Percentiles rank a stretch among this genome's conserved stretches.
phyloP scores from a whole-genome alignment of 1,140 invertebrate genomes.

The Hirudo medicinalis region DNA sequence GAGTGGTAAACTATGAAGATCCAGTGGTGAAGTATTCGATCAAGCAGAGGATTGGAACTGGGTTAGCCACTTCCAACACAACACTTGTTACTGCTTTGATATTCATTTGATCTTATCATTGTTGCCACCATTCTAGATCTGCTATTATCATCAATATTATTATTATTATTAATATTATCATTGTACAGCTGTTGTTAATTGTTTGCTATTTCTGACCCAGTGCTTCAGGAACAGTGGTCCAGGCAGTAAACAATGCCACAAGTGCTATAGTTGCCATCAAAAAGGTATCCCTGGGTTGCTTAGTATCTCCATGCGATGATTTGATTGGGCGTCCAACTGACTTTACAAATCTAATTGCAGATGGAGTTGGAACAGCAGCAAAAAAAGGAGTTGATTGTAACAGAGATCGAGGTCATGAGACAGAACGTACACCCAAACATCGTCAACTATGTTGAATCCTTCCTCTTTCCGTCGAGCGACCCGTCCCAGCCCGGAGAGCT shows the following conservation, averaged over 20 bases:
- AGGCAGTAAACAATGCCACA: constrained; percentile 32
- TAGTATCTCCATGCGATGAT: not conserved
- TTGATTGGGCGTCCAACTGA: not conserved
- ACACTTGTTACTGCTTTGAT: too few relatives aligned
- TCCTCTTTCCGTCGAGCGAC: constrained; percentile 53
- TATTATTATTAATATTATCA: not conserved
- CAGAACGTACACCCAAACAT: constrained; percentile 36
- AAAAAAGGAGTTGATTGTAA: constrained; percentile 46
- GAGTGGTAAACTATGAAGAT: constrained; percentile 31
- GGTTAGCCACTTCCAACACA: constrained; percentile 27
- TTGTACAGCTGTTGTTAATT: not conserved
- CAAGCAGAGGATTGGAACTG: constrained; percentile 35
- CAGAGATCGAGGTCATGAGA: constrained; percentile 44
- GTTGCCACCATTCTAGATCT: too few relatives aligned
- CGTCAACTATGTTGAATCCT: constrained; percentile 67
- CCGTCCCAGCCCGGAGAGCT: not conserved
- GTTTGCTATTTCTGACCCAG: constrained; percentile 26
- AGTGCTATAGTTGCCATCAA: constrained; percentile 43
- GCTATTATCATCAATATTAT: not conserved
- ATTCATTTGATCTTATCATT: too few relatives aligned
- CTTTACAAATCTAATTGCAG: constrained; percentile 22
- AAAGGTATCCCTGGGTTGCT: constrained; percentile 1
- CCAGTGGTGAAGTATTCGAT: constrained; percentile 33
- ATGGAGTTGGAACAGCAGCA: constrained; percentile 45
- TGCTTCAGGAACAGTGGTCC: constrained; percentile 43